Percentiles rank a stretch among this genome's conserved stretches.
phyloP scores from a whole-genome alignment of 1,140 invertebrate genomes.

The Bombus turneri region DNA sequence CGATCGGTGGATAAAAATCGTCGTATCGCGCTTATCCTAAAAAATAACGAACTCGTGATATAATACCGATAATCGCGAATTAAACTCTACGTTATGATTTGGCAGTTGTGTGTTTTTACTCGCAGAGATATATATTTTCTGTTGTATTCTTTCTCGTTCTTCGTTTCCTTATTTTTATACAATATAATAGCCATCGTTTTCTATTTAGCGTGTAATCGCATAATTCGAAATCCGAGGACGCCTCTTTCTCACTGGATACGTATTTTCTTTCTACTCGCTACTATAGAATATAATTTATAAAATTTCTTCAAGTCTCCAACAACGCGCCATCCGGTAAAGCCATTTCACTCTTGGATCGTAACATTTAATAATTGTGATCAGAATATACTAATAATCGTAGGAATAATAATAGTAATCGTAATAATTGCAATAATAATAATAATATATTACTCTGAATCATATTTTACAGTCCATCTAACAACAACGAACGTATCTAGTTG shows the following conservation, averaged over 20 bases:
- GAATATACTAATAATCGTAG: conserved; percentile 38
- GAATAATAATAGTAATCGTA: conserved; percentile 39
- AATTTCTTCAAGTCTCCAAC: conserved; percentile 67
- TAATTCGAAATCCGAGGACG: conserved; percentile 48
- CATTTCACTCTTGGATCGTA: conserved; percentile 54
- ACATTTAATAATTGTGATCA: conserved; percentile 63
- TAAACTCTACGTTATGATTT: conserved; percentile 51
- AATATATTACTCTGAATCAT: conserved; percentile 73
- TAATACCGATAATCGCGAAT: conserved; percentile 35
- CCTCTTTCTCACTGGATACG: conserved; percentile 21
- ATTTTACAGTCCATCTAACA: conserved; percentile 72
- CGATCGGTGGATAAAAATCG: conserved; percentile 16
- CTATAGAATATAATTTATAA: conserved; percentile 69
- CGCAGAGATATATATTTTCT: conserved; percentile 19
- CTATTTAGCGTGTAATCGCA: conserved; percentile 28
- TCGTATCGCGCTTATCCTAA: conserved; percentile 24
- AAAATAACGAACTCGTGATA: conserved; percentile 29
- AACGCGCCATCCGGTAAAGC: conserved; percentile 53
- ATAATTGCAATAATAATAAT: conserved; percentile 65
- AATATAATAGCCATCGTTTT: conserved; percentile 43
- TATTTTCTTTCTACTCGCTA: conserved; percentile 45
- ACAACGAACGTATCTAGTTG: conserved; percentile 70
- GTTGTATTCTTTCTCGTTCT: neutral
- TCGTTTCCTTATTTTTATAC: conserved; percentile 38
- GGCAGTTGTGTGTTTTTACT: conserved; percentile 53